Evolutionary conservation across 2,888 invertebrate species (phyloP).

Genomic region (Volucella inanis): DNA sequence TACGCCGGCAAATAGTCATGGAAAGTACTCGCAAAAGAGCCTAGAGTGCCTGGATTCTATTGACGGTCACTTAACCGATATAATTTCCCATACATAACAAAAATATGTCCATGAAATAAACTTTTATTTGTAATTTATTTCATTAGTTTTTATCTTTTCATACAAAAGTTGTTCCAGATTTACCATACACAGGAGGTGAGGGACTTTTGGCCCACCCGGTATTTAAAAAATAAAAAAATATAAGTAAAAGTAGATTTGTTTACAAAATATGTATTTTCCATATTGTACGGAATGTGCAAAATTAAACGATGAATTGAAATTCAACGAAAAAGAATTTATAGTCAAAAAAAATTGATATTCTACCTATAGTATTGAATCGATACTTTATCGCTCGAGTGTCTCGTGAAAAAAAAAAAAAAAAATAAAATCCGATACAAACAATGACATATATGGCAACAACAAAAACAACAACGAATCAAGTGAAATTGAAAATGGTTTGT

Average conservation of each 20-base stretch:
- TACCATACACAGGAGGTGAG: too few species aligned
- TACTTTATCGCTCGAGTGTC: neutral
- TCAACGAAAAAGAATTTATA: conserved; percentile 7
- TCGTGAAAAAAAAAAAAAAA: conserved; percentile 9
- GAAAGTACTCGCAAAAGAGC: too few species aligned
- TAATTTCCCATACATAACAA: too few species aligned
- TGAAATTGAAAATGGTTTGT: conserved; percentile 71
- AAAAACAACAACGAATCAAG: conserved; percentile 30
- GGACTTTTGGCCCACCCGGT: too few species aligned
- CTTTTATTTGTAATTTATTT: too few species aligned
- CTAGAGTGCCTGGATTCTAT: too few species aligned
- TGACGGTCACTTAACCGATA: too few species aligned
- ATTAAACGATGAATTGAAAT: conserved; percentile 7
- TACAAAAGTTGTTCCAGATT: too few species aligned
- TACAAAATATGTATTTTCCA: conserved; percentile 3
- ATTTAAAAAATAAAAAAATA: conserved; percentile 20
- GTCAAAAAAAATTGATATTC: conserved; percentile 11
- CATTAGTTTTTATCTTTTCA: too few species aligned
- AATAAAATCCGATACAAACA: neutral
- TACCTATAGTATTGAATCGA: neutral
- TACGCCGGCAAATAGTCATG: too few species aligned
- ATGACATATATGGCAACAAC: conserved; percentile 20
- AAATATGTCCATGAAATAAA: too few species aligned
- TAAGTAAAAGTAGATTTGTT: conserved; percentile 21
- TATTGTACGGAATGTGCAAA: conserved; percentile 71